Percentiles rank a stretch among this genome's conserved stretches.
phyloP scores from a whole-genome alignment of 2,888 invertebrate species.

The Steromphala cineraria region DNA sequence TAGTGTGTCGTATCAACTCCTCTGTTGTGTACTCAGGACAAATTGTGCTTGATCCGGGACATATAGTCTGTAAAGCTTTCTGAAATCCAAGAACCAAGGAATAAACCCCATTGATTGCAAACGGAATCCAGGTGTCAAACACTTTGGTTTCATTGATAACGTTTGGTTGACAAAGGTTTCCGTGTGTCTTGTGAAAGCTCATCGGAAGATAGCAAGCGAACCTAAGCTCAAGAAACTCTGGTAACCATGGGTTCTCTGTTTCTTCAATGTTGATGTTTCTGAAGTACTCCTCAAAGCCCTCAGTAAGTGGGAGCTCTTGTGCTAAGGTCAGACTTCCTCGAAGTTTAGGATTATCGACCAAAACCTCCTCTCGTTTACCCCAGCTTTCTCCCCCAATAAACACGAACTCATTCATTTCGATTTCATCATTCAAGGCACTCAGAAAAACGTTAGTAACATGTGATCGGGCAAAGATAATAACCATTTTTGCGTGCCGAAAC shows the following conservation, averaged over 20 bases:
- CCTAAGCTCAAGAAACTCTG: background rate
- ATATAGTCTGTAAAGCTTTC: background rate
- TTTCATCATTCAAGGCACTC: background rate
- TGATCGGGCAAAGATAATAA: background rate
- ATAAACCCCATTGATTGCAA: background rate
- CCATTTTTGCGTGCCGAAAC: background rate
- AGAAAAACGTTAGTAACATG: background rate
- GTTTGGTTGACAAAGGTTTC: background rate
- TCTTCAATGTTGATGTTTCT: background rate
- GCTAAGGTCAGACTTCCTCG: background rate
- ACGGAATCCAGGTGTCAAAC: background rate
- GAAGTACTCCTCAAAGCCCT: constrained; percentile 6
- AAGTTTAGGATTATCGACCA: background rate
- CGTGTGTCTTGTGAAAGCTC: background rate
- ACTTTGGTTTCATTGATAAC: background rate
- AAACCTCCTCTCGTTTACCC: background rate
- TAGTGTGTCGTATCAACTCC: background rate
- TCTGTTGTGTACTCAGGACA: constrained; percentile 7
- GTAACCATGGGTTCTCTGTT: background rate
- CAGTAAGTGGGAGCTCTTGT: background rate
- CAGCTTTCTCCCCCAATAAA: constrained; percentile 12
- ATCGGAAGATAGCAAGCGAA: background rate
- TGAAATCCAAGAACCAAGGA: background rate
- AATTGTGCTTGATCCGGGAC: background rate
- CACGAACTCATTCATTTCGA: background rate